Base-by-base conservation (phyloP, 2,888 invertebrate species). In the Acanthosoma haemorrhoidale region DNA sequence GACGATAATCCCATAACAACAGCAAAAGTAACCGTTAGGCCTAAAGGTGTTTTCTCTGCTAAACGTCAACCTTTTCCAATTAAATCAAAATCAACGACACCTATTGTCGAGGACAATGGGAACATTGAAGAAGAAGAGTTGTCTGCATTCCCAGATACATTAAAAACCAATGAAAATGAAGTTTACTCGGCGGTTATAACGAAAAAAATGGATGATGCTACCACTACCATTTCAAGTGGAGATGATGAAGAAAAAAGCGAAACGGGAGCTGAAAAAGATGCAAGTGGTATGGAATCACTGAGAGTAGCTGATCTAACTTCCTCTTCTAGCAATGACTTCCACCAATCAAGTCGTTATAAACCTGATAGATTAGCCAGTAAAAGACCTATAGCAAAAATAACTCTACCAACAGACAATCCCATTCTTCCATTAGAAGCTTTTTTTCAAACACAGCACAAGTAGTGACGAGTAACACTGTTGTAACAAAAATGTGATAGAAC, bases 371-470 rank as follows among this genome's bases (percentile, higher is more conserved):
- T 83, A 0, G 82, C 82, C 1, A 87, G 85, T 75, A 83, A 88
- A 74, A 81, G 86, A 75, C 85, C 88, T 76, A 86, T 87, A 3
- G 85, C 84, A 76, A 87, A 88, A 76, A 88, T 90, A 75, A 88
- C 88, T 21, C 86, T 91, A 79, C 86, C 88, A 1, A 89, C 90
- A 0, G 90, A 91, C 74, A 90, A 91, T 77, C 90, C 91, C 0
- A 89, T 90, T 67, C 81, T 91, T 63, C 91, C 91, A 0, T 88
- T 91, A 73, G 90, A 91, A 80, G 89, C 90, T 0, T 90, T 91
- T 80, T 91, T 91, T 78, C 88, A 90, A 16, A 88, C 88, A 9
- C 43, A 51, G 8, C 51, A 51, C n/a, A n/a, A n/a, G 25, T 51
- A 51, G 9, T 21, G 1, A 25, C 21, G 11, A 6, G 21, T 5